A percentile compares a stretch with the other conserved stretches of the same genome.
phyloP scores from a whole-genome alignment of 2,797 vertebrate genomes.

The Galaxias olidus region DNA sequence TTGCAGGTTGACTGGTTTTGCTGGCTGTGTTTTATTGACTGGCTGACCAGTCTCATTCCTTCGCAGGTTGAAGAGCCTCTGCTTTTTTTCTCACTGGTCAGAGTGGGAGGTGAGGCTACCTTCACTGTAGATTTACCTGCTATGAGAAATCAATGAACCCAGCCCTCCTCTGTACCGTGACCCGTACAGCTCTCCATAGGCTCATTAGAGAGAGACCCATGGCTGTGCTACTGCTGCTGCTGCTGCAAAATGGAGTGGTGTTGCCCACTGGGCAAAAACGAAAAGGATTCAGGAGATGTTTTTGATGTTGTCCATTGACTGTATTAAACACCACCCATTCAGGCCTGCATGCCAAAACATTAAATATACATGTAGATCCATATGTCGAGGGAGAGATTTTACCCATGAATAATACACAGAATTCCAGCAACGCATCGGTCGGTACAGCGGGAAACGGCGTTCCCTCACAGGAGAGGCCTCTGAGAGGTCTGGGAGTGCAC shows the following conservation, averaged over 20 bases:
- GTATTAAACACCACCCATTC: slow-evolving; percentile 37
- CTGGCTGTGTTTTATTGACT: slow-evolving; percentile 3
- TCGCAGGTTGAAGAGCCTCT: no score
- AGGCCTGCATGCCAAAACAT: slow-evolving; percentile 53
- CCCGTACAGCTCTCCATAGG: slow-evolving; percentile 52
- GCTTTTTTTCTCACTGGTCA: no score
- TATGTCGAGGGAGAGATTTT: slow-evolving; percentile 55
- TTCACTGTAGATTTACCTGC: slow-evolving; percentile 61
- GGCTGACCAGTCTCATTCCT: no score
- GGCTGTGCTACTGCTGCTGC: slow-evolving; percentile 30
- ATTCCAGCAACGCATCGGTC: slow-evolving; percentile 22
- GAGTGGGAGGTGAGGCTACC: slow-evolving; percentile 49
- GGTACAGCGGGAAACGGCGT: slow-evolving; percentile 25
- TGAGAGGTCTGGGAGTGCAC: slow-evolving; percentile 39
- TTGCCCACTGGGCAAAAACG: slow-evolving; percentile 58
- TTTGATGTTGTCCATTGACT: slow-evolving; percentile 32
- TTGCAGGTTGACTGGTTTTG: no score
- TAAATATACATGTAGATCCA: slow-evolving; percentile 73
- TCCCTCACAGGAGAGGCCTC: slow-evolving; percentile 23
- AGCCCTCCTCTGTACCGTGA: slow-evolving; percentile 60
- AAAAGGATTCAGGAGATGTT: slow-evolving; percentile 34
- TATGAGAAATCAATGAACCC: slow-evolving; percentile 71
- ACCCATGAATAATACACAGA: slow-evolving; percentile 71
- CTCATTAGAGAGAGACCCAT: slow-evolving; percentile 56
- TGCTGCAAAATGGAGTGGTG: slow-evolving; percentile 32